Conservation (phyloP, 1,140 invertebrate genomes). For the Ectropis grisescens region DNA sequence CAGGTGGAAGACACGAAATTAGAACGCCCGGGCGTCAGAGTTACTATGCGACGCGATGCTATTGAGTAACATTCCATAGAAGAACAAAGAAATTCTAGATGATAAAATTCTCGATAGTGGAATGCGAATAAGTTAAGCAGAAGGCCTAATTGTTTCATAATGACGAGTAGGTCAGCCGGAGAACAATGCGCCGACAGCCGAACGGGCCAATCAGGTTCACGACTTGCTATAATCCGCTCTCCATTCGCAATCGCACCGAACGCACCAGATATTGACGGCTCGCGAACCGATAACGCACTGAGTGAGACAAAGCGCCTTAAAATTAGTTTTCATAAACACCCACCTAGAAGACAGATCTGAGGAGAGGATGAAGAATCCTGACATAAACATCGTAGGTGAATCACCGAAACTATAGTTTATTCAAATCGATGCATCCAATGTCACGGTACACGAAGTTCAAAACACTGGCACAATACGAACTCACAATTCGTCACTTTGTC, state of each 20-base stretch:
- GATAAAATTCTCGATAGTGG: too few species aligned
- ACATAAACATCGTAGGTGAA: constrained; percentile 47
- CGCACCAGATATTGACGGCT: constrained; percentile 10
- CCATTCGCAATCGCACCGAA: constrained; percentile 20
- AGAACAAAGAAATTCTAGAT: too few species aligned
- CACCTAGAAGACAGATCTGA: constrained; percentile 56
- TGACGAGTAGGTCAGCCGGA: constrained; percentile 41
- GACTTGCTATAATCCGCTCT: constrained; percentile 27
- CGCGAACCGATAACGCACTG: constrained; percentile 16
- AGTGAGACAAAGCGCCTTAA: constrained; percentile 31
- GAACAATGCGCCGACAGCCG: constrained; percentile 29
- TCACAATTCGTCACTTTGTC: constrained; percentile 54
- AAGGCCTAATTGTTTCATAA: constrained; percentile 39
- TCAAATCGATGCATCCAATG: constrained; percentile 30
- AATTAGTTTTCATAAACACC: constrained; percentile 38
- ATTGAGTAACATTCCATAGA: too few species aligned
- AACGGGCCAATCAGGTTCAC: constrained; percentile 30
- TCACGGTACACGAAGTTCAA: constrained; percentile 55
- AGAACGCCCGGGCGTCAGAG: too few species aligned
- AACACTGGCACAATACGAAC: constrained; percentile 50
- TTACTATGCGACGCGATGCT: too few species aligned
- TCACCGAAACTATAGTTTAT: constrained; percentile 16
- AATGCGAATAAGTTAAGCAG: constrained; percentile 19
- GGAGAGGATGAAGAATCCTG: constrained; percentile 58
- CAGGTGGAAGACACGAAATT: constrained; percentile 10